Base-by-base conservation (phyloP, 2,113 vertebrate genomes). In the Ameiurus melas region DNA sequence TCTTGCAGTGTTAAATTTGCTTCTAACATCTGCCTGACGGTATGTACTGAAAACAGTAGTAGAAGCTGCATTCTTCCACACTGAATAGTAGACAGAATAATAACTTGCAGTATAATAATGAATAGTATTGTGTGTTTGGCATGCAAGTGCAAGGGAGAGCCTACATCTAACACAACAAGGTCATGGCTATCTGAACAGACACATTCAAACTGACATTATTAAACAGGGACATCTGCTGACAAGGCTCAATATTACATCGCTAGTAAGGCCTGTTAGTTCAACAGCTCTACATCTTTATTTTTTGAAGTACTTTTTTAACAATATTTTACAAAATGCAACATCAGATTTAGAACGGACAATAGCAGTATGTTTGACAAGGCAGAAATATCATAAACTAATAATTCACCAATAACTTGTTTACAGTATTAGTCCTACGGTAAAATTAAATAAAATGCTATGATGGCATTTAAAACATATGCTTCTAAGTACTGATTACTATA, bases 141-240 rank as follows among this genome's bases (percentile, higher is more conserved):
- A 77, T 77, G 73, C 73, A 77, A 3, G 19, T 51, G 39, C 8
- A 27, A 47, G 43, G 47, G 43, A 75, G 3, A 43, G 36, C 19
- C 19, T 43, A 25, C 1, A 25, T 75, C 36, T 75, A 71, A 22
- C 17, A 75, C 36, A 78, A 75, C 36, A 78, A 78, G 2, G 27
- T 57, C 51, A 55, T 80, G 51, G 30, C 77, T 16, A 2, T 4
- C 33, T 30, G 14, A 79, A 14, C 4, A 80, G 27, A 19, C 3
- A 22, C n/a, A 33, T 62, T 19, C 51, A 64, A 20, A 53, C 70
- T 43, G 22, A 22, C 13, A 19, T 70, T 66, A 47, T 83, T 81
- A 71, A 53, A 51, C 87, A 60, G 89, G 60, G 89, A 86, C 89
- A 86, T 80, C 89, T 90, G 36, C 84, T 84, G 89, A 87, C 12